These are phyloP conservation scores for Urosaurus nigricauda DNA, from an alignment of 2,797 vertebrate genomes.

Conservation along the genomic window DNA sequence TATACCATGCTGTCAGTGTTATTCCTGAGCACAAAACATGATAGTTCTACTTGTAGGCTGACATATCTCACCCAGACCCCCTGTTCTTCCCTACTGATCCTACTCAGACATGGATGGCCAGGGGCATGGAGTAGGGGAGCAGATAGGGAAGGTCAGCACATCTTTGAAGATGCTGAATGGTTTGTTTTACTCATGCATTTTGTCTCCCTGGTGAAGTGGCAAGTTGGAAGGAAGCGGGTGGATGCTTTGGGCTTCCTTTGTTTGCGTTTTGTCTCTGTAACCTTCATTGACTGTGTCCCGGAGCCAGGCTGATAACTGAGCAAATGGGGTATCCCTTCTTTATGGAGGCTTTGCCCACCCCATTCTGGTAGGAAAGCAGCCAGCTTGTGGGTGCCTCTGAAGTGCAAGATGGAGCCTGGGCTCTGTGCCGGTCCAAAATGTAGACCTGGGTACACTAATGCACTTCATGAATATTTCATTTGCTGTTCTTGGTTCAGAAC, in stretches of 20 bases:
- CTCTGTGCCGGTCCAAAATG: constrained; percentile 1
- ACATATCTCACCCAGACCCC: too few relatives aligned
- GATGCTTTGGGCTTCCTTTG: background rate
- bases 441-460: constrained; percentile 14
- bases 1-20: too few relatives aligned
- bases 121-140: too few relatives aligned
- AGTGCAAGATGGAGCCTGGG: background rate
- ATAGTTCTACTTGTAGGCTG: too few relatives aligned
- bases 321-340: background rate
- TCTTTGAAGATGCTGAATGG: too few relatives aligned
- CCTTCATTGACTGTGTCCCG: background rate
- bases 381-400: background rate
- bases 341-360: background rate
- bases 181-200: background rate
- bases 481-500: background rate
- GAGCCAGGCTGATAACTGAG: background rate
- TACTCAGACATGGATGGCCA: too few relatives aligned
- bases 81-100: too few relatives aligned
- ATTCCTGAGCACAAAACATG: too few relatives aligned
- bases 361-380: background rate
- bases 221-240: background rate
- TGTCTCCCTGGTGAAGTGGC: background rate
- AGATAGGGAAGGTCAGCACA: too few relatives aligned
- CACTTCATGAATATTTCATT: constrained; percentile 34
- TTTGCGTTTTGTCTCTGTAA: background rate